Base-by-base conservation (phyloP, 2,888 invertebrate genomes). In the Mycalesis mineus region DNA sequence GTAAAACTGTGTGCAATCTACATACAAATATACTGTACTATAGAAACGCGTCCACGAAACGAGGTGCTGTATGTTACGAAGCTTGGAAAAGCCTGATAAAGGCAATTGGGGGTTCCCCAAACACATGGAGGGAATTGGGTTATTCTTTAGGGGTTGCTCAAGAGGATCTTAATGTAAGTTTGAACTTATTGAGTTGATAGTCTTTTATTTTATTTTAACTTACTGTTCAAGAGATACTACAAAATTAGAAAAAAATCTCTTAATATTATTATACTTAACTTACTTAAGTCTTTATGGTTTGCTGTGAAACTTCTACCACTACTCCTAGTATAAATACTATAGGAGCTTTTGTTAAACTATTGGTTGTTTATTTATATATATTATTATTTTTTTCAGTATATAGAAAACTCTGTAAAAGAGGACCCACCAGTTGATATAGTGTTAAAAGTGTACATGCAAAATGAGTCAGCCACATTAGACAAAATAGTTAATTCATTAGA, bases 371-470 rank as follows among this genome's bases (percentile, higher is more conserved):
- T 22, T 22, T 4, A 22, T 22, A 22, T 9, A 11, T 36, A 11
- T 4, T 36, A 2, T 11, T 33, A 33, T 45, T 29, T 29, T 50
- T 82, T 80, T 57, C 78, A 91, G 91, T 89, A 91, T 59, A 92
- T 92, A 63, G 87, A 81, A 68, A 88, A 91, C 68, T 84, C 89
- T 51, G 86, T 91, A 13, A 88, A 84, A 65, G 88, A 89, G 57
- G 91, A 91, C 66, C 91, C 88, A 53, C 91, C 88, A 53, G 91
- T 89, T 14, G 91, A 91, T 65, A 83, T 89, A 63, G 88, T 92
- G 0, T 70, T 92, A 39, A 83, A 90, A 73, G 81, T 91, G 6
- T 92, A 84, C 65, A 83, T 83, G 61, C 91, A 91, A 77, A 82
- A 81, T 67, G 80, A 84, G 22, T 86, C 85, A 57, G 90, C 91